Evolutionary conservation across 2,797 vertebrate genomes (phyloP).

Genomic region (Molossus molossus): DNA sequence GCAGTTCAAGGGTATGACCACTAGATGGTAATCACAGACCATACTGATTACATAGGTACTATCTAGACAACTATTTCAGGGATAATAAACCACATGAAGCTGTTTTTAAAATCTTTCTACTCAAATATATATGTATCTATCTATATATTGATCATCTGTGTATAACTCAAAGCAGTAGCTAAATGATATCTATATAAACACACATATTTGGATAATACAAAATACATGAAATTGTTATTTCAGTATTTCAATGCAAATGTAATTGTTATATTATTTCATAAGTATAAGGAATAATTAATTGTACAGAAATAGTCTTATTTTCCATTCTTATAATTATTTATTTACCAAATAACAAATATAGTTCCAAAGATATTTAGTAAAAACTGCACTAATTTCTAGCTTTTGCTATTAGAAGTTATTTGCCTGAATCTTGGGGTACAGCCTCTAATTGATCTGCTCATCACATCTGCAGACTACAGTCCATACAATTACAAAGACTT

Average conservation of each 20-base stretch:
- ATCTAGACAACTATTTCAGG: background rate
- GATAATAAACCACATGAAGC: background rate
- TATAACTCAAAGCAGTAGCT: background rate
- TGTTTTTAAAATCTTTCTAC: background rate
- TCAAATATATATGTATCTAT: background rate
- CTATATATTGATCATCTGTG: background rate
- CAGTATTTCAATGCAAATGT: background rate
- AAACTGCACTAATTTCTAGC: background rate
- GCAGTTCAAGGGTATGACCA: slow-evolving; percentile 74
- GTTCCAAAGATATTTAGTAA: slow-evolving; percentile 23
- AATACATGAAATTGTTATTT: background rate
- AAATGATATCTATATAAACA: background rate
- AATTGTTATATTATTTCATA: background rate
- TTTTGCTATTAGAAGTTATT: slow-evolving; percentile 46
- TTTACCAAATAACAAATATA: background rate
- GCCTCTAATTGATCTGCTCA: background rate
- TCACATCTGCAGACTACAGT: background rate
- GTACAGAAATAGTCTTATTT: background rate
- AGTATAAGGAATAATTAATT: background rate
- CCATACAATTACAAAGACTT: background rate
- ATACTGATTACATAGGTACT: background rate
- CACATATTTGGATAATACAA: background rate
- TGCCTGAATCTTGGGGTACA: background rate
- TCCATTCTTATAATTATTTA: background rate
- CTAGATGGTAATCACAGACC: slow-evolving; percentile 80